Conservation (phyloP, 1,140 invertebrate species). For the Laupala kohalensis region DNA sequence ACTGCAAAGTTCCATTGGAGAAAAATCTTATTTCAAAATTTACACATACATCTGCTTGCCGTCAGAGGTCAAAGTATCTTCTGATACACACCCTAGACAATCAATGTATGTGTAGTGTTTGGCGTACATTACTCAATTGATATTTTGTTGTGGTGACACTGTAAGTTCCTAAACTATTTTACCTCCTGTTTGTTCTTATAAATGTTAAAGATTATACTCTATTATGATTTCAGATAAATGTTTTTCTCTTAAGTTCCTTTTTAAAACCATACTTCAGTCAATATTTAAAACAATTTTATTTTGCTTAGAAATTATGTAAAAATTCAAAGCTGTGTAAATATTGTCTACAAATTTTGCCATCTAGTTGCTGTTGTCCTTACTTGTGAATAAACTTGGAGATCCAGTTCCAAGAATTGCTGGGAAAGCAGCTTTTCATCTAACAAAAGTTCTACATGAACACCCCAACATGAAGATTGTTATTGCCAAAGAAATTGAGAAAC, state of each 20-base stretch:
- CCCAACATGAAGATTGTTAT: conserved; percentile 86
- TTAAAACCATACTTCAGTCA: background rate
- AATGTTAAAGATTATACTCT: background rate
- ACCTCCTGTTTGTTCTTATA: background rate
- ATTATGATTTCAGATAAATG: background rate
- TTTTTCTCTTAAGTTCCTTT: background rate
- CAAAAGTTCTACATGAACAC: conserved; percentile 70
- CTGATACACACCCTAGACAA: too few species aligned
- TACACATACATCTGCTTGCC: too few species aligned
- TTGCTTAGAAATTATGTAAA: background rate
- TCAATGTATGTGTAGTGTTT: background rate
- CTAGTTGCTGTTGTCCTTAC: conserved; percentile 57
- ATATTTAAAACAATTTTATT: background rate
- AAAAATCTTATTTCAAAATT: too few species aligned
- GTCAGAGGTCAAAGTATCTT: too few species aligned
- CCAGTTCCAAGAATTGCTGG: conserved; percentile 75
- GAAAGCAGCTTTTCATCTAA: conserved; percentile 75
- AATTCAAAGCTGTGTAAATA: background rate
- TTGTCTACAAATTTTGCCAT: background rate
- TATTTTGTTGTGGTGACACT: background rate
- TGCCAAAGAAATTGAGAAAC: conserved; percentile 72
- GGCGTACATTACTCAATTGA: background rate
- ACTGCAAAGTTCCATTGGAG: too few species aligned
- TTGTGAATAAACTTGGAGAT: conserved; percentile 95
- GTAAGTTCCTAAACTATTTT: background rate